These are phyloP conservation scores for Australoheros facetus DNA, from an alignment of 2,797 vertebrate genomes.

Conservation along the genomic window DNA sequence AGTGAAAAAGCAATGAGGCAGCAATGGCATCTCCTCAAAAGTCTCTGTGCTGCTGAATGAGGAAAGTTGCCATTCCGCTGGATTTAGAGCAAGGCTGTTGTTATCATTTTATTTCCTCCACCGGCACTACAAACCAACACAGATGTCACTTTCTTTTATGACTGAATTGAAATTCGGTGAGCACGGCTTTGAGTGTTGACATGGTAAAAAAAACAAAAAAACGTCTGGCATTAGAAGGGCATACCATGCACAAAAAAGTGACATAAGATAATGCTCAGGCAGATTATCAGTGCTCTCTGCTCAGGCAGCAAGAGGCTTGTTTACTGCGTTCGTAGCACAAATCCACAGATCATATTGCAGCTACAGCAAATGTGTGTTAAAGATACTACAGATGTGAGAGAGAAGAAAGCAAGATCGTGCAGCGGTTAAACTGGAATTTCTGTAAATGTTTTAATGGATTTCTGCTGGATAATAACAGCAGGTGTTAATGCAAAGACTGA, in stretches of 20 bases:
- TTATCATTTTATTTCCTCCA: constrained; percentile 72
- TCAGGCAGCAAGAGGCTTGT: constrained; percentile 50
- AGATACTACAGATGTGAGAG: constrained; percentile 14
- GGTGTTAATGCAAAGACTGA: neutral
- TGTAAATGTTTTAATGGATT: constrained; percentile 3
- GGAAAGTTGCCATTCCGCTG: constrained; percentile 77
- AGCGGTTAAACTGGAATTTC: constrained; percentile 17
- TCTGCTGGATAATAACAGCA: neutral
- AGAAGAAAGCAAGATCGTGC: constrained; percentile 10
- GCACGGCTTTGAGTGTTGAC: constrained; percentile 45
- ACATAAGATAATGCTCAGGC: constrained; percentile 61
- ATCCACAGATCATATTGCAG: constrained; percentile 34
- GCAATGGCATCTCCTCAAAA: constrained; percentile 82
- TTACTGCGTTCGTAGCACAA: constrained; percentile 35
- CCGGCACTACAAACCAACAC: constrained; percentile 59
- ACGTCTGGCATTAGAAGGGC: constrained; percentile 53
- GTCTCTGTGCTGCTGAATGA: constrained; percentile 74
- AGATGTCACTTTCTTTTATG: constrained; percentile 64
- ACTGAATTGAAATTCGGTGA: constrained; percentile 44
- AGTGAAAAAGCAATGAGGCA: constrained; percentile 82
- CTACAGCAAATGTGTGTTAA: constrained; percentile 18
- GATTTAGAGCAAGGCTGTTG: constrained; percentile 70
- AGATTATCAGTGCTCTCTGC: constrained; percentile 61
- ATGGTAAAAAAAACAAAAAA: constrained; percentile 39
- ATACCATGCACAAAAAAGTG: constrained; percentile 46